Conservation (phyloP, 2,888 invertebrate species). For the Colostygia pectinataria region DNA sequence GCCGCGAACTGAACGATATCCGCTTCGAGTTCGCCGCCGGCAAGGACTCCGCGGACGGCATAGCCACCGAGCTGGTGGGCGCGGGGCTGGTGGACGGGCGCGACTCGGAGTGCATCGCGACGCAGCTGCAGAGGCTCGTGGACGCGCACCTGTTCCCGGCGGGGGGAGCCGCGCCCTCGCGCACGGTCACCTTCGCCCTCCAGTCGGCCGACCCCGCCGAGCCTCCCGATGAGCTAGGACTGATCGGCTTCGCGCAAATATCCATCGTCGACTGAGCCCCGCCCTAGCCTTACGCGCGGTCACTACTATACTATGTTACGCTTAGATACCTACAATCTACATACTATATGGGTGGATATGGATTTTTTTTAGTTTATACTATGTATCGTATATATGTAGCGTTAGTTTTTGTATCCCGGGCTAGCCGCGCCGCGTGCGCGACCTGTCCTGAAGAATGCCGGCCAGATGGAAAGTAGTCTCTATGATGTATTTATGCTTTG, state of each 20-base stretch:
- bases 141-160: conserved; percentile 77
- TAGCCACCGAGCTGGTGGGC: conserved; percentile 97
- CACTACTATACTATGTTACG: conserved; percentile 42
- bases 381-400: conserved; percentile 42
- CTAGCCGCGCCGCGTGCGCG: conserved; percentile 1
- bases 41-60: conserved; percentile 96
- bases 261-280: conserved; percentile 91
- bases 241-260: conserved; percentile 98
- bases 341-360: conserved; percentile 69
- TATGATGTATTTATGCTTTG: conserved; percentile 19
- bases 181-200: conserved; percentile 94
- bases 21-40: conserved; percentile 98
- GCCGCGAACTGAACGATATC: conserved; percentile 98
- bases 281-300: conserved; percentile 15
- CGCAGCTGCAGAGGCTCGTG: conserved; percentile 95
- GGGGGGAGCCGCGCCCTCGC: conserved; percentile 79
- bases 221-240: conserved; percentile 95
- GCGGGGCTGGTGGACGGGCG: conserved; percentile 97
- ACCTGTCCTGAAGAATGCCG: conserved; percentile 3
- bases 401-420: conserved; percentile 40
- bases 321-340: conserved; percentile 55
- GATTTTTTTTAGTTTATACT: conserved; percentile 53
- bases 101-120: conserved; percentile 96
- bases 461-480: conserved; percentile 9
- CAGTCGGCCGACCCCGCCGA: conserved; percentile 84